A percentile compares a stretch with the other conserved stretches of the same genome.
phyloP scores from a whole-genome alignment of 2,113 vertebrate genomes.

The Smithornis capensis region DNA sequence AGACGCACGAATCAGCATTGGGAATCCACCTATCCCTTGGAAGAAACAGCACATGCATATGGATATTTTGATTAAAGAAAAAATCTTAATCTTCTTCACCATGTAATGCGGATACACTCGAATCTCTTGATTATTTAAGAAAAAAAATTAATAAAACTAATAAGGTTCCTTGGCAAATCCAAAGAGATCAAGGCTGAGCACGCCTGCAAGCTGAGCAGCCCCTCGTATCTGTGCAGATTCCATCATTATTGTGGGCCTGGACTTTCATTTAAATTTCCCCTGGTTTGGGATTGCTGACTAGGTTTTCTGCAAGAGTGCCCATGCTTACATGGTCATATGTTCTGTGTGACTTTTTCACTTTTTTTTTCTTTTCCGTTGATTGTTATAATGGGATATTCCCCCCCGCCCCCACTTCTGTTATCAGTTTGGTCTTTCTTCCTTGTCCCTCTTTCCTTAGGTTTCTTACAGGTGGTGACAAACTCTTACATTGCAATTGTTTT shows the following conservation, averaged over 20 bases:
- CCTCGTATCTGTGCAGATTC: slow-evolving; percentile 70
- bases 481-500: slow-evolving; percentile 1
- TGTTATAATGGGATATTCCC: slow-evolving; percentile 34
- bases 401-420: slow-evolving; percentile 37
- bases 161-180: slow-evolving; percentile 83
- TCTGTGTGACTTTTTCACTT: slow-evolving; percentile 72
- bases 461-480: slow-evolving; percentile 24
- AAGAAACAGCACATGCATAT: slow-evolving; percentile 61
- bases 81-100: slow-evolving; percentile 71
- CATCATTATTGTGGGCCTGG: slow-evolving; percentile 67
- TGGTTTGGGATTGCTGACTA: slow-evolving; percentile 83
- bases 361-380: slow-evolving; percentile 70
- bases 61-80: slow-evolving; percentile 71
- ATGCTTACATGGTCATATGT: slow-evolving; percentile 83
- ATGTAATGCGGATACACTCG: slow-evolving; percentile 73
- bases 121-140: slow-evolving; percentile 80
- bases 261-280: slow-evolving; percentile 89
- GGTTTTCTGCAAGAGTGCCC: slow-evolving; percentile 98
- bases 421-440: slow-evolving; percentile 72
- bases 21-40: slow-evolving; percentile 31
- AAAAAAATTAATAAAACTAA: slow-evolving; percentile 84
- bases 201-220: slow-evolving; percentile 82
- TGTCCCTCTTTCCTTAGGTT: slow-evolving; percentile 47
- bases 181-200: slow-evolving; percentile 75
- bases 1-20: slow-evolving; percentile 23